Evolutionary conservation across 2,888 invertebrate genomes (phyloP), one percentile per base, ranked within the genome.

Genomic region (Hermodice carunculata): DNA sequence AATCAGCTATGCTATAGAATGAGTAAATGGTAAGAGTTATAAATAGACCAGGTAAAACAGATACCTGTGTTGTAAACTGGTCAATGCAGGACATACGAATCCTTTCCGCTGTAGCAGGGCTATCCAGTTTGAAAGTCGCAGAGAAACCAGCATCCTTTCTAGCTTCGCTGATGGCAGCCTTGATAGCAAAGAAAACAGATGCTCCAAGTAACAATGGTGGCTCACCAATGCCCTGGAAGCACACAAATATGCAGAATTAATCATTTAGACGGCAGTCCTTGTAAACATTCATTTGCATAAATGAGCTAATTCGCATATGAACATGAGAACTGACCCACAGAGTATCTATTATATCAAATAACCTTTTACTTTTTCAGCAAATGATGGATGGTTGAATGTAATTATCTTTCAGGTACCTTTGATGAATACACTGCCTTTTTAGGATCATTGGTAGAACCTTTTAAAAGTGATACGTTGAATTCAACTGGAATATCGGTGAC

Each of bases 171-270:
- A 98, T 91, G 0, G 97, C 97, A 8, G 84, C 81, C 63, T 92
- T 93, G 69, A 96, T 94, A 0, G 97, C 97, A 81, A 95, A 96
- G 85, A 94, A 94, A 0, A 91, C 91, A 0, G 95, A 91, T n/a
- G 92, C 89, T 0, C 96, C 94, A 69, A 97, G 88, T 82, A 97
- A 95, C 5, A 98, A 86, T 0, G 98, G 98, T 0, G 98, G 98
- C 84, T 98, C 98, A 0, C 98, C 98, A 42, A 98, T 92, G 67
- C 95, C 98, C 94, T 95, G 78, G n/a, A n/a, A n/a, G n/a, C n/a
- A n/a, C n/a, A n/a, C n/a, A n/a, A n/a, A n/a, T n/a, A n/a, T n/a
- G n/a, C n/a, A n/a, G n/a, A n/a, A n/a, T n/a, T n/a, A n/a, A n/a
- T n/a, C n/a, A n/a, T n/a, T n/a, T n/a, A n/a, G n/a, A n/a, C n/a